Evolutionary conservation across 1,140 invertebrate species (phyloP).

Genomic region (Phymastichus coffea): DNA sequence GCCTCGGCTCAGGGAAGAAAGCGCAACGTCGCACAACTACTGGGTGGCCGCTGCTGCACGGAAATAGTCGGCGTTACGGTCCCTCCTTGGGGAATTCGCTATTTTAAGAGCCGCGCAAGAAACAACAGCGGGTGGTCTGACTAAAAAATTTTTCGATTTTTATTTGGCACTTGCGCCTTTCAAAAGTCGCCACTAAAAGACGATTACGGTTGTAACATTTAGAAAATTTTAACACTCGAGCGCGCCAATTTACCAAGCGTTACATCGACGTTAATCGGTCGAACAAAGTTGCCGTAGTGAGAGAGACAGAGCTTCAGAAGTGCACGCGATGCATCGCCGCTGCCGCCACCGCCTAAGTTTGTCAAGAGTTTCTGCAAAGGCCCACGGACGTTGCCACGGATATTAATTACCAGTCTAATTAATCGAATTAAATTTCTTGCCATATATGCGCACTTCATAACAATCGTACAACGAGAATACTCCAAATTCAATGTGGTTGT

Average conservation of each 20-base stretch:
- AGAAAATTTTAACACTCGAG: too few relatives aligned
- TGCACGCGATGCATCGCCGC: background rate
- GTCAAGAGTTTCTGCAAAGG: too few relatives aligned
- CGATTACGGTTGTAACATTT: too few relatives aligned
- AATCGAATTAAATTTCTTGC: conserved; percentile 10
- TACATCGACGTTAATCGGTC: conserved; percentile 11
- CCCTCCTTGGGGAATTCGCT: conserved; percentile 1
- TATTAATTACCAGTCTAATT: conserved; percentile 20
- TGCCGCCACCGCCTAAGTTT: background rate
- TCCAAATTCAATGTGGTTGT: too few relatives aligned
- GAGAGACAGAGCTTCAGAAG: background rate
- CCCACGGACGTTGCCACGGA: too few relatives aligned
- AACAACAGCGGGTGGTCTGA: conserved; percentile 11
- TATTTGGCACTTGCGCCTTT: too few relatives aligned
- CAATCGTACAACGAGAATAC: too few relatives aligned
- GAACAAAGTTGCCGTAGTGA: conserved; percentile 8
- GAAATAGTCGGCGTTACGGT: background rate
- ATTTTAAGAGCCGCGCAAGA: conserved; percentile 5
- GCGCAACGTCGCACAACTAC: background rate
- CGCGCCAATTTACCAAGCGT: too few relatives aligned
- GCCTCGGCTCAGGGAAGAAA: too few relatives aligned
- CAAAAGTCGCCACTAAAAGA: too few relatives aligned
- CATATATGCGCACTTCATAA: background rate
- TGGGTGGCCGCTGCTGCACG: conserved; percentile 18
- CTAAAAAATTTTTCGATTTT: too few relatives aligned